Evolutionary conservation across 2,888 invertebrate genomes (phyloP).

Genomic region (Beris morrisii): DNA sequence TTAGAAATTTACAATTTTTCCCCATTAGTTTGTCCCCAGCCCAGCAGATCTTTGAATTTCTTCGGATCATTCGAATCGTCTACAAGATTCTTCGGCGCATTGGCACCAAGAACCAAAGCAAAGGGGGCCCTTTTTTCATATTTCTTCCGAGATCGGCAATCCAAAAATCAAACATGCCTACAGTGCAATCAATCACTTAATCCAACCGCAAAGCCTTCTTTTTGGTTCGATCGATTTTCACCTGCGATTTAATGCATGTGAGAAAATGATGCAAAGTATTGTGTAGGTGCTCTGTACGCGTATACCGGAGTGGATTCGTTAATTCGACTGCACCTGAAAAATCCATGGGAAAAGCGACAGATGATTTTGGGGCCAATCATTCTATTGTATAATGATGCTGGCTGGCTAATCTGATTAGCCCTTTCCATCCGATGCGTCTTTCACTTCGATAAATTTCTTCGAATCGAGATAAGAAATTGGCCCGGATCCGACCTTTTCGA

Average conservation of each 20-base stretch:
- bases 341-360: slow-evolving; percentile 15
- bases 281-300: no score
- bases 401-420: slow-evolving; percentile 31
- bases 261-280: no score
- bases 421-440: slow-evolving; percentile 21
- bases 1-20: background rate
- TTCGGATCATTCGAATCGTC: slow-evolving; percentile 1
- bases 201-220: no score
- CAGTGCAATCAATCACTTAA: no score
- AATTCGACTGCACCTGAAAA: no score
- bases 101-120: no score
- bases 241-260: no score
- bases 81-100: background rate
- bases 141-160: no score
- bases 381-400: slow-evolving; percentile 5
- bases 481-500: slow-evolving; percentile 3
- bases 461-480: slow-evolving; percentile 13
- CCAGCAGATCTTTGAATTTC: background rate
- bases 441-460: slow-evolving; percentile 20
- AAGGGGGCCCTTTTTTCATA: no score
- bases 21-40: background rate
- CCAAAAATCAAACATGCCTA: no score
- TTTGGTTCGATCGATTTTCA: no score
- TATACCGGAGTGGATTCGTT: no score
- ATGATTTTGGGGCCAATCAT: slow-evolving; percentile 15